Evolutionary conservation across 2,888 invertebrate genomes (phyloP), one percentile per base, ranked within the genome.

Genomic region (Cryptosula pallasiana): DNA sequence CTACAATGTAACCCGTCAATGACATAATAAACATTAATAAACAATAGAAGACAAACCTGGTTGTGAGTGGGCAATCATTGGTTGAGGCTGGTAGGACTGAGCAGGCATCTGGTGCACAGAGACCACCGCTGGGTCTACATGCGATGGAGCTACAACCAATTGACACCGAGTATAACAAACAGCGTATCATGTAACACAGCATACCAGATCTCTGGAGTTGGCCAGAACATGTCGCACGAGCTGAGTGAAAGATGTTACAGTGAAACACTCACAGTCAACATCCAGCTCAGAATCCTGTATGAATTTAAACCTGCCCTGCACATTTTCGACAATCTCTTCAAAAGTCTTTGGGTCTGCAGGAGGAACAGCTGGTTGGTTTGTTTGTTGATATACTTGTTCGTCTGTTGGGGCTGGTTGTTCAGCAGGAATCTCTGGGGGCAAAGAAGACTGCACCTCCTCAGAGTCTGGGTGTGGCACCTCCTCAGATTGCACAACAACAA

Each of bases 241-340:
- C n/a, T n/a, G n/a, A n/a, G n/a, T n/a, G n/a, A n/a, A n/a, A n/a
- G n/a, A n/a, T n/a, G n/a, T n/a, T n/a, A n/a, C n/a, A 45, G 45
- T 13, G 57, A 57, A 5, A 63, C 29, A 73, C 74, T 73, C 71
- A 79, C 76, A 74, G 83, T 93, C 93, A 76, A 93, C 87, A 86
- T 94, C 94, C 73, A 87, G 83, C 73, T 85, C 84, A 29, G 94
- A 94, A 81, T 95, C 94, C 87, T 95, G 94, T 72, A 94, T 88
- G 77, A 87, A 87, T 78, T 86, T 85, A 76, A 85, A 85, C 73
- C 78, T 82, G 72, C 83, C 82, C 74, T 82, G 82, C 25, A 83
- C 80, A 23, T 81, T 78, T 2, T 83, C 81, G 29, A 83, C 82
- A 32, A 83, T 82, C 73, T 82, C 82, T 73, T 80, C 79, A 74